These are phyloP conservation scores for Stenodema calcarata DNA, from an alignment of 2,888 invertebrate species.

Conservation along the genomic window DNA sequence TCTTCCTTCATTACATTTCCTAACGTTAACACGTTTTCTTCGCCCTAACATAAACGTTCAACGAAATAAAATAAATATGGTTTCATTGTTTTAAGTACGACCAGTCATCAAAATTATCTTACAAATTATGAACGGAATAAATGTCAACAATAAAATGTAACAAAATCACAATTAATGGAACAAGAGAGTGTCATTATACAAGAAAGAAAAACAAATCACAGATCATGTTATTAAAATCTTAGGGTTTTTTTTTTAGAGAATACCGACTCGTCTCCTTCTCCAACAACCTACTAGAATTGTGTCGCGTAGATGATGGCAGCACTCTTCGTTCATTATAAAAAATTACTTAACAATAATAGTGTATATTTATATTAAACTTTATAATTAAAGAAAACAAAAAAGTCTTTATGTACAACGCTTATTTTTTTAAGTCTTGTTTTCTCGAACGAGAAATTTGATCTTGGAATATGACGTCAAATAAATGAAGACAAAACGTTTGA, in stretches of 20 bases:
- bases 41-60: not conserved
- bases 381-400: not conserved
- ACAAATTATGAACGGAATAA: not conserved
- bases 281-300: not conserved
- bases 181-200: not conserved
- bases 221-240: not conserved
- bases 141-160: not conserved
- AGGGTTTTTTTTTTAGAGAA: not conserved
- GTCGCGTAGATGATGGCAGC: not conserved
- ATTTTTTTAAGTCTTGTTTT: not conserved
- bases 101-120: not conserved
- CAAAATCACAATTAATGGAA: not conserved
- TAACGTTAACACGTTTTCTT: no score
- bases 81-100: conserved; percentile 24
- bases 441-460: not conserved
- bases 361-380: not conserved
- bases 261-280: not conserved
- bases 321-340: not conserved
- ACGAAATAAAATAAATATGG: not conserved
- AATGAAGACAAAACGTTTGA: not conserved
- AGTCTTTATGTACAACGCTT: not conserved
- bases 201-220: conserved; percentile 32
- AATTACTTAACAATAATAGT: not conserved
- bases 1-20: no score
- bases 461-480: conserved; percentile 1